phyloP scores from a whole-genome alignment of 2,888 invertebrate genomes.

The Drosophila mulleri region DNA sequence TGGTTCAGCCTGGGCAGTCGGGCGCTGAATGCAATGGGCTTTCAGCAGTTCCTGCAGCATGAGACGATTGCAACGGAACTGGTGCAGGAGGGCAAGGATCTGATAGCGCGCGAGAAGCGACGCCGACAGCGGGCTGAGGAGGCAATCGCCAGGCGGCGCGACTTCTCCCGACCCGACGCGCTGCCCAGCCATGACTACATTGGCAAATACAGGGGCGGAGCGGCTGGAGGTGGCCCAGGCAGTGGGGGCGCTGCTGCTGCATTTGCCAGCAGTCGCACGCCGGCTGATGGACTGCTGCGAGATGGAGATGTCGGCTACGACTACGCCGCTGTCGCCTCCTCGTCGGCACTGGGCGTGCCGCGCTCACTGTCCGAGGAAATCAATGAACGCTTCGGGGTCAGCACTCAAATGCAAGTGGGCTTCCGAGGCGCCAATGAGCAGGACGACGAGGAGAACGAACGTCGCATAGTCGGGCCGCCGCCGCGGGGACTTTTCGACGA shows the following conservation, averaged over 20 bases:
- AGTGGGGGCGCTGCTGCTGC: constrained; percentile 5
- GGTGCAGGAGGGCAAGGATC: constrained; percentile 96
- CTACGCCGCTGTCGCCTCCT: constrained; percentile 87
- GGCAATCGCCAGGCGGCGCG: constrained; percentile 88
- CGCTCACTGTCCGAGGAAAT: constrained; percentile 86
- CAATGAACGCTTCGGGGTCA: constrained; percentile 89
- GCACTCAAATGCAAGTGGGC: constrained; percentile 86
- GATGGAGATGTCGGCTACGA: constrained; percentile 90
- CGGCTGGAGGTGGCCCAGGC: constrained; percentile 4
- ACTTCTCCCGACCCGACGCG: constrained; percentile 69
- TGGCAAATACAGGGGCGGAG: constrained; percentile 77
- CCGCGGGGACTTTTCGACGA: constrained; percentile 94
- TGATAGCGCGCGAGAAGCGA: constrained; percentile 94
- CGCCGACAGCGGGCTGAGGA: constrained; percentile 93
- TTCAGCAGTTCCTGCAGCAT: constrained; percentile 98
- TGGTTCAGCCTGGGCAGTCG: constrained; percentile 97
- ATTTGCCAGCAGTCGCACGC: constrained; percentile 59
- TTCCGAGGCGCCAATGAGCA: constrained; percentile 77
- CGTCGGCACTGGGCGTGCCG: constrained; percentile 82
- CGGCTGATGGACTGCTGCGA: constrained; percentile 88
- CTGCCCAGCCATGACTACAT: constrained; percentile 68
- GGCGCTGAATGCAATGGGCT: constrained; percentile 94
- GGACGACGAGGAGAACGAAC: constrained; percentile 81
- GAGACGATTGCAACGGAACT: constrained; percentile 97
- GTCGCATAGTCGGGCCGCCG: constrained; percentile 88